Conservation (phyloP, 2,797 vertebrate species). For the Novumbra hubbsi region DNA sequence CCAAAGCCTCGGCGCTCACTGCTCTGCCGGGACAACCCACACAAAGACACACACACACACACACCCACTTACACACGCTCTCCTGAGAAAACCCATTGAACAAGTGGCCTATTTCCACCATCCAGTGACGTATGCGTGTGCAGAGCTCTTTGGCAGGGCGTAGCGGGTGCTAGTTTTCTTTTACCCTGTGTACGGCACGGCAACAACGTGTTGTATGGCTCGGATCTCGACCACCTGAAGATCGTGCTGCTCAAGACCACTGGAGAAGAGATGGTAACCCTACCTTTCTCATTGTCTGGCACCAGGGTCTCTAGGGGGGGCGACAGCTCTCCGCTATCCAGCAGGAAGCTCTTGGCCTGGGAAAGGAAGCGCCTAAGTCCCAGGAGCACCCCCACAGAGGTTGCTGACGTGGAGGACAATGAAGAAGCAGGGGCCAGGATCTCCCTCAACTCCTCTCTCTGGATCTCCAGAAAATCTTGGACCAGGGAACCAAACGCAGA, state of each 20-base stretch:
- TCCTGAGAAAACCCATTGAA: not conserved
- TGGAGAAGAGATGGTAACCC: not conserved
- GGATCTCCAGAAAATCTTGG: constrained; percentile 78
- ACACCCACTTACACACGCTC: constrained; percentile 18
- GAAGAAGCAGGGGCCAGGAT: constrained; percentile 23
- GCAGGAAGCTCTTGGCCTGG: constrained; percentile 74
- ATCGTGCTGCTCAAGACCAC: not conserved
- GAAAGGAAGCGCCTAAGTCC: constrained; percentile 79
- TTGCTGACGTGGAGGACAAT: constrained; percentile 27
- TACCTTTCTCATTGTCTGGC: constrained; percentile 81
- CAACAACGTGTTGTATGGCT: too few relatives aligned
- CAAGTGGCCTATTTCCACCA: not conserved
- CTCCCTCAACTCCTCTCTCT: constrained; percentile 64
- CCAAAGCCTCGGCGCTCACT: constrained; percentile 24
- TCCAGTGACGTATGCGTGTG: not conserved
- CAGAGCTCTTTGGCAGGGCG: not conserved
- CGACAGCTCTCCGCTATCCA: constrained; percentile 78
- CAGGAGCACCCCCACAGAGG: constrained; percentile 73
- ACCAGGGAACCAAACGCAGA: constrained; percentile 78
- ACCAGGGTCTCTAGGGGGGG: constrained; percentile 82
- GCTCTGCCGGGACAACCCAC: constrained; percentile 26
- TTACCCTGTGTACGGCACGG: too few relatives aligned
- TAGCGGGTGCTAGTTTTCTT: too few relatives aligned
- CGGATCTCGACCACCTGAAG: too few relatives aligned
- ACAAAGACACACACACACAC: constrained; percentile 40